Conservation (phyloP, 2,797 vertebrate species). For the Rhinoraja longicauda region DNA sequence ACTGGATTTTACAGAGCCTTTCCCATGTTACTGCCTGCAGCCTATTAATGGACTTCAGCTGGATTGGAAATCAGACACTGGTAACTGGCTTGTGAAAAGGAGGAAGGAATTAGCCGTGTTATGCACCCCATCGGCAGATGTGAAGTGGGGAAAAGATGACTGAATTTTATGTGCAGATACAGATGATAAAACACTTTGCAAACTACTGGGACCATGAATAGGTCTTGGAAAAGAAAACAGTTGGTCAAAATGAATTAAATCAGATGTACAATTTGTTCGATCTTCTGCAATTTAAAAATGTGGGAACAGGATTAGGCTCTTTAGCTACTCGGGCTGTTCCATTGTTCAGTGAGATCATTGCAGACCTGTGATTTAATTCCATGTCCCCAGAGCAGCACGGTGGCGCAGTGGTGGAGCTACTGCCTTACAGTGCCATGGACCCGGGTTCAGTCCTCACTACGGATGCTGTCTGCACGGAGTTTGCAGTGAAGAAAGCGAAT, state of each 20-base stretch:
- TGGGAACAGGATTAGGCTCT: too few species aligned
- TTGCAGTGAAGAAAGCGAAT: too few species aligned
- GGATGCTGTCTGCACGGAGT: too few species aligned
- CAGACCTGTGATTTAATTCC: too few species aligned
- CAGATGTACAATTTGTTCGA: background rate
- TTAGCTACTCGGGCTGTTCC: too few species aligned
- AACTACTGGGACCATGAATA: background rate
- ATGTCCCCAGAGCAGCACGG: too few species aligned
- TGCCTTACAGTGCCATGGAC: too few species aligned
- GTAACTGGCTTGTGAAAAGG: background rate
- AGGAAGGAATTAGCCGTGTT: background rate
- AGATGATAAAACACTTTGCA: background rate
- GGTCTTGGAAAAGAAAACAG: background rate
- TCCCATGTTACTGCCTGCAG: background rate
- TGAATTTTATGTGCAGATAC: background rate
- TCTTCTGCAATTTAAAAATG: background rate
- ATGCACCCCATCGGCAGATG: background rate
- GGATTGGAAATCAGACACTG: background rate
- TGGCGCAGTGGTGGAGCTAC: too few species aligned
- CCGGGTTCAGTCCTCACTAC: too few species aligned
- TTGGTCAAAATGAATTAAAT: background rate
- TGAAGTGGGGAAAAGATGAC: background rate
- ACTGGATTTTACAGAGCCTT: background rate
- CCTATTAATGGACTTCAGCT: background rate
- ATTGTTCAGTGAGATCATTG: too few species aligned